Percentiles rank a stretch among this genome's conserved stretches.
Conservation (phyloP, 2,888 invertebrate species). For the Caradrina clavipalpis region DNA sequence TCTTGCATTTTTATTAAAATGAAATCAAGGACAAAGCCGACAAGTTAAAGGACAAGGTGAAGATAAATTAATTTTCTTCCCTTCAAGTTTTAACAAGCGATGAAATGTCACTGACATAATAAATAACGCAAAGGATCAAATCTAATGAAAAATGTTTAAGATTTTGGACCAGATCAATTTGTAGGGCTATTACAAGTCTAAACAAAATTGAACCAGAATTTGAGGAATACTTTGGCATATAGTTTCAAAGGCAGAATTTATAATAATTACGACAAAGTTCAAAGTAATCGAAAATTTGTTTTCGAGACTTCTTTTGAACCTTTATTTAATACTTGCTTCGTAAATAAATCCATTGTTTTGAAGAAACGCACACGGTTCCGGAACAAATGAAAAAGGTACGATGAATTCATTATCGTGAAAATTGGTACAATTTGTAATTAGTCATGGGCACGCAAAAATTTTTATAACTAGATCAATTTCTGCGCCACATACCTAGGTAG, state of each 20-base stretch:
- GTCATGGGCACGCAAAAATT: slow-evolving; percentile 19
- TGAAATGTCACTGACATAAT: slow-evolving; percentile 1
- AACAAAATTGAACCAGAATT: slow-evolving; percentile 1
- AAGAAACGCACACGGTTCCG: slow-evolving; percentile 10
- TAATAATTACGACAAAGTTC: neutral
- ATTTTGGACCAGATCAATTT: neutral
- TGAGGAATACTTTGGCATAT: neutral
- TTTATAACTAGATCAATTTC: neutral
- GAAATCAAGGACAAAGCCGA: slow-evolving; percentile 29
- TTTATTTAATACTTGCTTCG: neutral
- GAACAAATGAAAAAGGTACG: slow-evolving; percentile 29
- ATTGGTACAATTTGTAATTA: slow-evolving; percentile 23
- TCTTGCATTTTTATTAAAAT: slow-evolving; percentile 7
- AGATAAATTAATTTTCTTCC: slow-evolving; percentile 18
- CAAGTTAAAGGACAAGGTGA: slow-evolving; percentile 28
- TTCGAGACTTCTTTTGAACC: neutral
- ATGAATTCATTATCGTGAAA: slow-evolving; percentile 27
- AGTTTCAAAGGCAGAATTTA: neutral
- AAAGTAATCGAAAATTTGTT: slow-evolving; percentile 1
- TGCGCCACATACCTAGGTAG: too few species aligned
- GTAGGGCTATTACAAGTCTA: neutral
- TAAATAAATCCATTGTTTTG: neutral
- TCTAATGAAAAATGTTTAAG: neutral
- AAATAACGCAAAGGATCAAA: neutral
- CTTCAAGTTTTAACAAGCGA: slow-evolving; percentile 1